These are phyloP conservation scores for Sepiola atlantica DNA, from an alignment of 2,888 invertebrate species.

Conservation along the genomic window DNA sequence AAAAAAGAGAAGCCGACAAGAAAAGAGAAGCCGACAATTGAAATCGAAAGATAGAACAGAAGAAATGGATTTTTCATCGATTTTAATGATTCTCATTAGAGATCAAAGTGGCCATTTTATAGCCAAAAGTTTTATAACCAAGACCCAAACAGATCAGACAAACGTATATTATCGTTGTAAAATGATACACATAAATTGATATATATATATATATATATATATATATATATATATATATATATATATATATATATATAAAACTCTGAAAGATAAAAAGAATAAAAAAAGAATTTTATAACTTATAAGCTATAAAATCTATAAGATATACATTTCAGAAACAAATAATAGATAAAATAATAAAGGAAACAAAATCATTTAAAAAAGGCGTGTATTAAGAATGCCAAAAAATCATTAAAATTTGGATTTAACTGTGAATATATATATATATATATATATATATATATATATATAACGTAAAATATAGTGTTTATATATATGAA, in stretches of 20 bases:
- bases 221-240: too few relatives aligned
- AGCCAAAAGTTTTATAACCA: not conserved
- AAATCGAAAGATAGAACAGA: not conserved
- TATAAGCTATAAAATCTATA: not conserved
- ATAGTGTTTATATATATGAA: too few relatives aligned
- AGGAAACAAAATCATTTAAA: not conserved
- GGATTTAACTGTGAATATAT: too few relatives aligned
- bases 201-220: too few relatives aligned
- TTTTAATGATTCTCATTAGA: not conserved
- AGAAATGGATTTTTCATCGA: slow-evolving; percentile 20
- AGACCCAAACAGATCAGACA: not conserved
- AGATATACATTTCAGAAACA: not conserved
- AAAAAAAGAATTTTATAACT: not conserved
- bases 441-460: too few relatives aligned
- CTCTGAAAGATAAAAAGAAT: not conserved
- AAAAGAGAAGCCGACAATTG: not conserved
- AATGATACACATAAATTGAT: not conserved
- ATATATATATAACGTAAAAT: too few relatives aligned
- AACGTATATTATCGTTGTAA: not conserved
- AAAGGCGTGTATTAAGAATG: too few relatives aligned
- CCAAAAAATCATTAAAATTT: too few relatives aligned
- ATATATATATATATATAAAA: too few relatives aligned
- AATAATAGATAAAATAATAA: not conserved
- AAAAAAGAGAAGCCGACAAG: not conserved
- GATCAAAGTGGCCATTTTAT: slow-evolving; percentile 11